Base-by-base conservation (phyloP, 2,888 invertebrate genomes). In the Parnassius smintheus region DNA sequence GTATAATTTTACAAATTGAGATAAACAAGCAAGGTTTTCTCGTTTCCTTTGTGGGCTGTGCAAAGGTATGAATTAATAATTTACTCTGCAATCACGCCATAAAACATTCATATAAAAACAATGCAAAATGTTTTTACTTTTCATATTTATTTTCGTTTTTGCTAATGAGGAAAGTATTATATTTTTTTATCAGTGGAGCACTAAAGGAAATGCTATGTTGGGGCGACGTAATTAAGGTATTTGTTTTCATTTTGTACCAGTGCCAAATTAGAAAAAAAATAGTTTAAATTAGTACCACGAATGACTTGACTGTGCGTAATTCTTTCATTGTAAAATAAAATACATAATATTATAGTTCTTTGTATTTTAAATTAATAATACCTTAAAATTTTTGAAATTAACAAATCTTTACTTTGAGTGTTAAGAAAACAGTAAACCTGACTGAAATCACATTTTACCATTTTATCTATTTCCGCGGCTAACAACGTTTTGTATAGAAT, bases 201-300 rank as follows among this genome's bases (percentile, higher is more conserved):
- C 18, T 59, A 80, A 82, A 80, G 75, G 68, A 72, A 77, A 71
- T 68, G 68, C 77, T 80, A 77, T 86, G 84, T 81, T 70, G 72
- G 86, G 84, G 82, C 83, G 80, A 70, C 81, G 83, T 83, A 89
- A 88, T 89, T 88, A 87, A 80, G 80, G 78, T 83, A 76, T 74
- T 75, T 72, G 75, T 74, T 84, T 86, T 85, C 85, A 80, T 86
- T 83, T 85, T 73, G 82, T 74, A 75, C 73, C 73, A 45, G 82
- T 83, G 89, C 89, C 90, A 89, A 88, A 86, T 83, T 79, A 73
- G 72, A 78, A 82, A 83, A 83, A 82, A 74, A 73, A 1, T 64
- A 67, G 67, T 77, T 85, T 85, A 85, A 85, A 81, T 78, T 73
- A 18, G 18, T 18, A 70, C 71, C 77, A 88, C 86, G 87, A 88